A percentile compares a stretch with the other conserved stretches of the same genome.
These are phyloP conservation scores for Araneus ventricosus DNA, from an alignment of 1,140 invertebrate species.

Conservation along the genomic window DNA sequence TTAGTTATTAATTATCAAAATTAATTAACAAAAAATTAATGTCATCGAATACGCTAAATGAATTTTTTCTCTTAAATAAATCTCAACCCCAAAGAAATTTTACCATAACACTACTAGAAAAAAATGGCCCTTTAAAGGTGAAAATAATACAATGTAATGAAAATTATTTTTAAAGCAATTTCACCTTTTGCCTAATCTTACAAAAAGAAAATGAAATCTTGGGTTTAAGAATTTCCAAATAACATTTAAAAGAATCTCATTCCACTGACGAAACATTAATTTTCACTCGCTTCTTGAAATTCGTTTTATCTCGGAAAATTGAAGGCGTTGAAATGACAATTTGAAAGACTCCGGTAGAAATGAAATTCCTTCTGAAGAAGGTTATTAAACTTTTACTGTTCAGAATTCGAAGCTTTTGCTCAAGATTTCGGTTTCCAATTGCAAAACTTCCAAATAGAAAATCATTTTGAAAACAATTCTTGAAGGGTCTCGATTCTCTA, in stretches of 20 bases:
- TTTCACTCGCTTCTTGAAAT: neutral
- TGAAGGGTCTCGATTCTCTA: neutral
- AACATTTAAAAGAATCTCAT: neutral
- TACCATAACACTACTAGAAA: too few species aligned
- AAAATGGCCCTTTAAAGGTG: too few species aligned
- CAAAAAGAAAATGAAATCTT: too few species aligned
- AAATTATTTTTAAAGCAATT: too few species aligned
- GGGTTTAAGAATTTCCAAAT: too few species aligned
- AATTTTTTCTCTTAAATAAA: too few species aligned
- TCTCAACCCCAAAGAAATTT: too few species aligned
- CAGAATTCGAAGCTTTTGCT: neutral
- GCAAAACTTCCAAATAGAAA: neutral
- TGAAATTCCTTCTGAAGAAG: constrained; percentile 10
- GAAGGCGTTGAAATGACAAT: constrained; percentile 31
- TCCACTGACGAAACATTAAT: neutral
- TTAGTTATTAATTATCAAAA: too few species aligned
- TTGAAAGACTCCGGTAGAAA: neutral
- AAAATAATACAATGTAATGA: too few species aligned
- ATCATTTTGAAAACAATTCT: neutral
- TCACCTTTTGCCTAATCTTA: too few species aligned
- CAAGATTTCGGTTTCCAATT: neutral
- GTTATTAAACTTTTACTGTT: neutral
- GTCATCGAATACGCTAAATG: too few species aligned
- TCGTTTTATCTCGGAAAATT: neutral
- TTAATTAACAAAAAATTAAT: too few species aligned